A percentile compares a stretch with the other conserved stretches of the same genome.
Evolutionary conservation across 1,140 invertebrate genomes (phyloP).

Genomic region (Prorops nasuta): DNA sequence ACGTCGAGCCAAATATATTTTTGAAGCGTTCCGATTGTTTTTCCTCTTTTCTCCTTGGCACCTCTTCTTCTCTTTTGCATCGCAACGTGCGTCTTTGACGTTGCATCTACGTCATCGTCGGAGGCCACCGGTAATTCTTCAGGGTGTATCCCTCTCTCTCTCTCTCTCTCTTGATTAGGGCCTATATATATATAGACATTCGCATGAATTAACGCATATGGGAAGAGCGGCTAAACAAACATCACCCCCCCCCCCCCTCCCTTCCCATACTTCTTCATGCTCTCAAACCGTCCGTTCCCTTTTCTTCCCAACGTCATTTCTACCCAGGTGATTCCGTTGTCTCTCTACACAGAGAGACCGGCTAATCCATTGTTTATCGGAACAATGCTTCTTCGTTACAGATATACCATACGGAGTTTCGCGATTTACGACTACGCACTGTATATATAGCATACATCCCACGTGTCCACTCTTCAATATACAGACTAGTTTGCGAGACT

Average conservation of each 20-base stretch:
- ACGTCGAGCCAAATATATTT: constrained; percentile 31
- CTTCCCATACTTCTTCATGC: neutral
- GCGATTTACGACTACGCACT: no score
- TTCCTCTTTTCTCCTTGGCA: neutral
- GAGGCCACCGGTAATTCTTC: no score
- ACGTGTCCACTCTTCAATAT: no score
- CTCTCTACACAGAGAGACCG: constrained; percentile 8
- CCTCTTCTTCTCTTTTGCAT: neutral
- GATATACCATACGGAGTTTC: no score
- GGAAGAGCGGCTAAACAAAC: no score
- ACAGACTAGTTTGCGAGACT: no score
- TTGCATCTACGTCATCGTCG: no score
- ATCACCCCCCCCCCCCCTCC: constrained; percentile 1
- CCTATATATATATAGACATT: no score
- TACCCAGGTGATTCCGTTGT: constrained; percentile 8
- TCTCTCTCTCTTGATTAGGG: neutral
- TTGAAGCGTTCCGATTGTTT: constrained; percentile 16
- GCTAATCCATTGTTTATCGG: constrained; percentile 17
- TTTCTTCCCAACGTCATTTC: constrained; percentile 3
- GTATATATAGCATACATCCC: no score
- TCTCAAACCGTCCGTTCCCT: constrained; percentile 10
- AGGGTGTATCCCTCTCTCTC: neutral
- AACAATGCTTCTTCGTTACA: no score
- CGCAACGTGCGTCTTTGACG: no score
- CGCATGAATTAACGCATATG: no score